These are phyloP conservation scores for Hippocampus abdominalis DNA, from an alignment of 2,113 vertebrate species.

Conservation along the genomic window DNA sequence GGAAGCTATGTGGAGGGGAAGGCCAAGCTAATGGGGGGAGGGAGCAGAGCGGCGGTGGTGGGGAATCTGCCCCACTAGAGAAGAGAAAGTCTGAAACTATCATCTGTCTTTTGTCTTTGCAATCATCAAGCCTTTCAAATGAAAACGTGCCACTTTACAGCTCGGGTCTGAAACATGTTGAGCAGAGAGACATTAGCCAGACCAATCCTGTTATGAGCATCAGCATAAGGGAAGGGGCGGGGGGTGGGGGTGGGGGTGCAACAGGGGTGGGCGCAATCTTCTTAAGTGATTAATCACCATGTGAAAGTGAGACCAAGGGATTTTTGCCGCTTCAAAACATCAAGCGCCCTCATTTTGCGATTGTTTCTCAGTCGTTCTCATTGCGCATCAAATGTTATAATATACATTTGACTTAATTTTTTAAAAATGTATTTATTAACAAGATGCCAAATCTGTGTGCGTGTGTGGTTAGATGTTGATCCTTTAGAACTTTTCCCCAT, in stretches of 20 bases:
- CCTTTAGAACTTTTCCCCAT: not conserved
- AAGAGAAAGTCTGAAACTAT: slow-evolving; percentile 53
- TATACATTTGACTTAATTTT: not conserved
- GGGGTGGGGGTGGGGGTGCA: slow-evolving; percentile 9
- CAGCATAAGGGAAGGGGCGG: slow-evolving; percentile 20
- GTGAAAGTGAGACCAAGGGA: slow-evolving; percentile 67
- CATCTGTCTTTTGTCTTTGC: slow-evolving; percentile 65
- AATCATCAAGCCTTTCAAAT: slow-evolving; percentile 58
- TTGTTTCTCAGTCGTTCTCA: slow-evolving; percentile 12
- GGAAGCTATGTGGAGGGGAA: slow-evolving; percentile 20
- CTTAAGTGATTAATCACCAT: slow-evolving; percentile 76
- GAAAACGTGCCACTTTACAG: slow-evolving; percentile 66
- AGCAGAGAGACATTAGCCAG: slow-evolving; percentile 65
- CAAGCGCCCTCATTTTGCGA: slow-evolving; percentile 3
- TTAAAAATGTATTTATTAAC: not conserved
- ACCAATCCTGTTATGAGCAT: slow-evolving; percentile 72
- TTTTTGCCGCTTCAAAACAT: slow-evolving; percentile 47
- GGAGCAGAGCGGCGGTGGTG: too few relatives aligned
- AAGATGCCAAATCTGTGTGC: not conserved
- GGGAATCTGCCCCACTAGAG: not conserved
- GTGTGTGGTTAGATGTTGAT: not conserved
- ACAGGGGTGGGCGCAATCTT: slow-evolving; percentile 48
- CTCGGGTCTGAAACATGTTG: slow-evolving; percentile 46
- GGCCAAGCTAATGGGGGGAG: slow-evolving; percentile 12
- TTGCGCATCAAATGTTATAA: not conserved